A percentile compares a stretch with the other conserved stretches of the same genome.
phyloP scores from a whole-genome alignment of 2,888 invertebrate genomes.

The Chrysodeixis includens region DNA sequence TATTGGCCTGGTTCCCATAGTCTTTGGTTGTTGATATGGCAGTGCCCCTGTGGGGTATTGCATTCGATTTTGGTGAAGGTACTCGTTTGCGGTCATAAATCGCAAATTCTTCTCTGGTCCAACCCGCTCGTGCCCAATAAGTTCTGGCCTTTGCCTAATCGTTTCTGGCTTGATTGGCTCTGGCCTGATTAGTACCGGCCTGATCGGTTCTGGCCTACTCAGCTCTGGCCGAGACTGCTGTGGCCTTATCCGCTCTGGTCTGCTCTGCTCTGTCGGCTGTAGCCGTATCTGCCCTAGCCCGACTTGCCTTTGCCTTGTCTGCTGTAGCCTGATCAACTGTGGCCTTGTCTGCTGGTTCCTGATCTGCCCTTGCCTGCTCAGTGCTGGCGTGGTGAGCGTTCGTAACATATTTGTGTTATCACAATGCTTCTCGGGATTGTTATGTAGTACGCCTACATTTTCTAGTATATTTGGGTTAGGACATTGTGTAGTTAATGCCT shows the following conservation, averaged over 20 bases:
- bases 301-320: not conserved
- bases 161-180: not conserved
- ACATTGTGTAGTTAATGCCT: conserved; percentile 13
- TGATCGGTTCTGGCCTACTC: not conserved
- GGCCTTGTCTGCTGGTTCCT: not conserved
- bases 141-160: not conserved
- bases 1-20: not conserved
- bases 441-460: not conserved
- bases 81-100: not conserved
- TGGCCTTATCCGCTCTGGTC: no score
- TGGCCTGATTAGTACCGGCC: not conserved
- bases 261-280: not conserved
- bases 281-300: not conserved
- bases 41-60: not conserved
- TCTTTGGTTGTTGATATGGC: not conserved
- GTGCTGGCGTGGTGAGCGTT: not conserved
- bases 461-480: not conserved
- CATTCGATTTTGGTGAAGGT: not conserved
- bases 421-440: not conserved
- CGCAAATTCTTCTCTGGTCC: not conserved
- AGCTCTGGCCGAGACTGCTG: no score
- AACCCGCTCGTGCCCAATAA: not conserved
- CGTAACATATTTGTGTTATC: not conserved
- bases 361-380: no score
- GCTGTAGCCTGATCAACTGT: not conserved